Base-by-base conservation (phyloP, 1,140 invertebrate genomes). In the Brachionus angularis region DNA sequence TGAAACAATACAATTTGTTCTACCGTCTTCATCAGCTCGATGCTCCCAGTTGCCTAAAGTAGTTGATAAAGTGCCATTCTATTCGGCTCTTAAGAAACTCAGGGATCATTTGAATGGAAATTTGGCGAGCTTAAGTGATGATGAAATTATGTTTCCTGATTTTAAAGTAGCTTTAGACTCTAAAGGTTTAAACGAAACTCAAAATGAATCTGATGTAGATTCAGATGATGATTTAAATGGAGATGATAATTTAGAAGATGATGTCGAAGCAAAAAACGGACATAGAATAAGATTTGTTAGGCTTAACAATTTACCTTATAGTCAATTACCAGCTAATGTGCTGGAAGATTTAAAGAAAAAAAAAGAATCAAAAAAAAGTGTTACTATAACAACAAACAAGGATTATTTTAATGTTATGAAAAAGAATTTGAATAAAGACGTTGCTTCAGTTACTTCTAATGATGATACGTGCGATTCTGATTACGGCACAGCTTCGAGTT, bases 41-140 rank as follows among this genome's bases (percentile, higher is more conserved):
- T 96, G 93, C 83, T 91, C 93, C 27, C 93, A 96, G 79, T 83
- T 96, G 73, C 94, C 94, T 1, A 86, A 93, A 73, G 92, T 93
- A 2, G 89, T 91, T 1, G 93, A 96, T 82, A 97, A 97, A 83
- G 91, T 97, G 36, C 93, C 93, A 72, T 97, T 96, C 84, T 97
- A 96, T 83, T 86, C 89, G 39, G 92, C 92, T 21, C 83, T 97
- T 18, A 93, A 93, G 78, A 95, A 95, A 80, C 91, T 96, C 79
- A 85, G 91, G 25, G 93, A 96, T 81, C 91, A 93, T 83, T 81
- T 96, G n/a, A 91, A 91, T 78, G 93, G 93, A 1, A 83, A 88
- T n/a, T 86, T 95, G 73, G 81, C 89, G 4, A 87, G 90, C 77
- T 84, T 95, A 42, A 89, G 93, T 78, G 91, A 96, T 72, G 87